These are phyloP conservation scores for Mellilla xanthometata DNA, from an alignment of 2,888 invertebrate species.

Conservation along the genomic window DNA sequence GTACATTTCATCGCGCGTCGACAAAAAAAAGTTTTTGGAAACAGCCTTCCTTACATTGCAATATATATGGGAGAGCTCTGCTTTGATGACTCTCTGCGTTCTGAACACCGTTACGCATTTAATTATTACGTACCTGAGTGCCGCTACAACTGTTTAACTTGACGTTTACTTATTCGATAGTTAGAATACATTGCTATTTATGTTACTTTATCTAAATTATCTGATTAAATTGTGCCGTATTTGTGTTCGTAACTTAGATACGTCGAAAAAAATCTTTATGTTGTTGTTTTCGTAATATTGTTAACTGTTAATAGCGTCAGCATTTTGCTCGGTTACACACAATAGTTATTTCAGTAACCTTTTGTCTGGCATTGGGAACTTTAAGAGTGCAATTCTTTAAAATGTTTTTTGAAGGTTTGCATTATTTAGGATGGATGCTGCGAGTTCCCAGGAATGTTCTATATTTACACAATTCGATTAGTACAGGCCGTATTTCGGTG, in stretches of 20 bases:
- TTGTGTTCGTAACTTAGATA: too few species aligned
- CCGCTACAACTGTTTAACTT: background rate
- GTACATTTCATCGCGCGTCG: too few species aligned
- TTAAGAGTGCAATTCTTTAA: conserved; percentile 20
- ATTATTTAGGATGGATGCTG: conserved; percentile 27
- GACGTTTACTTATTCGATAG: too few species aligned
- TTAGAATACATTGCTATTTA: too few species aligned
- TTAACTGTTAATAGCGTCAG: conserved; percentile 7
- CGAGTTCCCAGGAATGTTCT: background rate
- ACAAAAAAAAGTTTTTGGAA: too few species aligned
- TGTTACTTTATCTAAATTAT: too few species aligned
- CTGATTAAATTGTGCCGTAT: too few species aligned
- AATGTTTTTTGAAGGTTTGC: conserved; percentile 24
- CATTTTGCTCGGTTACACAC: conserved; percentile 16
- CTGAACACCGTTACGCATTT: conserved; percentile 14
- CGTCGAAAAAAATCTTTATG: too few species aligned
- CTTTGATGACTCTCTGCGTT: conserved; percentile 34
- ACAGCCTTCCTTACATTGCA: conserved; percentile 31
- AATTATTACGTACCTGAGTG: conserved; percentile 18
- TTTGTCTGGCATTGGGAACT: conserved; percentile 34
- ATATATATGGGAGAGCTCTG: conserved; percentile 42
- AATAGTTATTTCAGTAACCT: conserved; percentile 16
- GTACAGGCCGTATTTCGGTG: conserved; percentile 8
- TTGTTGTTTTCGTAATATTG: conserved; percentile 1
- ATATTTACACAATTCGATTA: conserved; percentile 1